phyloP scores from a whole-genome alignment of 2,113 vertebrate species.

The Bombycilla garrulus region DNA sequence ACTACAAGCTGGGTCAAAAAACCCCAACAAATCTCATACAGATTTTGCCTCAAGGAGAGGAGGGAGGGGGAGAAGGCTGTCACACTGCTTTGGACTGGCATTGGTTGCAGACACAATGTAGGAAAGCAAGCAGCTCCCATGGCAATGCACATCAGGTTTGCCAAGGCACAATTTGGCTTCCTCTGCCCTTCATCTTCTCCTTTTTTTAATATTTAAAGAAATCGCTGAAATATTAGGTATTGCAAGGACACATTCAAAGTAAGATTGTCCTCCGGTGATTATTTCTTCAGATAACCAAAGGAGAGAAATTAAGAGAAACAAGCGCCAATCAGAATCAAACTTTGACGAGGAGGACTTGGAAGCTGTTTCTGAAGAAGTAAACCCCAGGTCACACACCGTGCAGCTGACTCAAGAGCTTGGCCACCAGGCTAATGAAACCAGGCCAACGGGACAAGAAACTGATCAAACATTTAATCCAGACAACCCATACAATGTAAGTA shows the following conservation, averaged over 20 bases:
- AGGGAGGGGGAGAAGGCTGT: fast-evolving
- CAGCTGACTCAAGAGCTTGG: conserved; percentile 42
- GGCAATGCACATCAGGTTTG: neutral
- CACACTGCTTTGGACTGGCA: neutral
- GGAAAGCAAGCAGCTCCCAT: neutral
- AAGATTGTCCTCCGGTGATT: neutral
- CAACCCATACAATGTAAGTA: conserved; percentile 91
- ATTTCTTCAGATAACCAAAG: conserved; percentile 78
- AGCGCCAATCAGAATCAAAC: conserved; percentile 66
- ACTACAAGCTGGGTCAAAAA: neutral
- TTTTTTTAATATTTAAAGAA: neutral
- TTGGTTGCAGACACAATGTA: neutral
- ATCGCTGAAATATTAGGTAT: neutral
- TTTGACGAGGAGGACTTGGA: conserved; percentile 30
- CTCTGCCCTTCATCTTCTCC: neutral
- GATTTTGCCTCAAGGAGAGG: neutral
- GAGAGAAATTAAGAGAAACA: conserved; percentile 77
- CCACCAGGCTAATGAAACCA: conserved; percentile 56
- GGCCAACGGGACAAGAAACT: conserved; percentile 62
- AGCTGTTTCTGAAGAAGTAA: conserved; percentile 64
- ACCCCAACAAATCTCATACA: neutral
- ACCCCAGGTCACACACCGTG: neutral
- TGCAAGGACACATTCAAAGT: neutral
- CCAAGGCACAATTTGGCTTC: neutral
- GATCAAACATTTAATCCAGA: conserved; percentile 83